Evolutionary conservation across 2,797 vertebrate species (phyloP).

Genomic region (Muscicapa comitata): DNA sequence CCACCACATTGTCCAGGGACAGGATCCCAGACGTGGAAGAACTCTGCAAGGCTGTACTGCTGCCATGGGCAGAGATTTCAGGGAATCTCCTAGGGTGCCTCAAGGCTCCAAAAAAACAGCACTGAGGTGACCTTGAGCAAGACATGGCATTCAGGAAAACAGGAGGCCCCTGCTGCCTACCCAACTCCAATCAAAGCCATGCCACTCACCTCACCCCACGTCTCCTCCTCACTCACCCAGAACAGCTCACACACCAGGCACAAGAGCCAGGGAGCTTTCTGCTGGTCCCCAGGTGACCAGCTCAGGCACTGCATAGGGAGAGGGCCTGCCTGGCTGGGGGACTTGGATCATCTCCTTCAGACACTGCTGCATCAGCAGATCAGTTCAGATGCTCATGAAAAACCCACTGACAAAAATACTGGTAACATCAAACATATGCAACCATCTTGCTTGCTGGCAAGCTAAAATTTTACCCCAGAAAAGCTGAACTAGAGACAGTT

Average conservation of each 20-base stretch:
- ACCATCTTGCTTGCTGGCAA: neutral
- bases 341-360: neutral
- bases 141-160: neutral
- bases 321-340: neutral
- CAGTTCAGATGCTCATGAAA: neutral
- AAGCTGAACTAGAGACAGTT: neutral
- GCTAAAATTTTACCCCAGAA: neutral
- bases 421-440: neutral
- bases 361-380: neutral
- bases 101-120: neutral
- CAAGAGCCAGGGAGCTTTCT: neutral
- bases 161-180: neutral
- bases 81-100: neutral
- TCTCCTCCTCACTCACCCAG: neutral
- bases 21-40: accelerated
- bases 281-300: neutral
- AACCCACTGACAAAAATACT: neutral
- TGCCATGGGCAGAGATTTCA: accelerated
- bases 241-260: neutral
- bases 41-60: neutral
- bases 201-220: neutral
- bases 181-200: accelerated
- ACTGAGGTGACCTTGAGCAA: neutral
- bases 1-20: neutral
- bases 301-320: neutral